Evolutionary conservation across 2,797 vertebrate genomes (phyloP).

Genomic region (Leucoraja ocellata): DNA sequence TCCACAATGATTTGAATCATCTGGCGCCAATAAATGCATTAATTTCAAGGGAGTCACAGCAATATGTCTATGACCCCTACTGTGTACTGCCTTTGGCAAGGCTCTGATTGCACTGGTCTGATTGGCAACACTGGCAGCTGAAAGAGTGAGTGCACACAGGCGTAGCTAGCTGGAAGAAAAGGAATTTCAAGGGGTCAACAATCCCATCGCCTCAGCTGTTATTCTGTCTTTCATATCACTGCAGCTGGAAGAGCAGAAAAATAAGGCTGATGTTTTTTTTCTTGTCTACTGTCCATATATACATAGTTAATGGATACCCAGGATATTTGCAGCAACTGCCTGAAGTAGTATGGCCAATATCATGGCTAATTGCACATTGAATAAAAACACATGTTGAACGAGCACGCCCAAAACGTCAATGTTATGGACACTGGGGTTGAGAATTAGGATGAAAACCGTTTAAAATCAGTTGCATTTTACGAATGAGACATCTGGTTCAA

Average conservation of each 20-base stretch:
- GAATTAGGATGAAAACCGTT: constrained; percentile 1
- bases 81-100: constrained; percentile 24
- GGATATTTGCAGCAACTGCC: not conserved
- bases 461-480: not conserved
- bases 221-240: not conserved
- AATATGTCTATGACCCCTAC: constrained; percentile 17
- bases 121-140: constrained; percentile 20
- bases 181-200: constrained; percentile 28
- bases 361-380: not conserved
- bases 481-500: constrained; percentile 1
- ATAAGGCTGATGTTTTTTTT: not conserved
- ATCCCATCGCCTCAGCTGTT: constrained; percentile 14
- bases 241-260: not conserved
- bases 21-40: constrained; percentile 32
- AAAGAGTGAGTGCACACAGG: not conserved
- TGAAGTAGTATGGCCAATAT: not conserved
- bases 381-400: constrained; percentile 23
- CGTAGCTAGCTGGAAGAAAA: not conserved
- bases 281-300: not conserved
- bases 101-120: not conserved
- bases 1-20: constrained; percentile 1
- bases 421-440: constrained; percentile 31
- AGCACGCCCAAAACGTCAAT: not conserved
- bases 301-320: not conserved
- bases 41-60: constrained; percentile 15